A percentile compares a stretch with the other conserved stretches of the same genome.
Conservation (phyloP, 2,113 vertebrate genomes). For the Chitala chitala region DNA sequence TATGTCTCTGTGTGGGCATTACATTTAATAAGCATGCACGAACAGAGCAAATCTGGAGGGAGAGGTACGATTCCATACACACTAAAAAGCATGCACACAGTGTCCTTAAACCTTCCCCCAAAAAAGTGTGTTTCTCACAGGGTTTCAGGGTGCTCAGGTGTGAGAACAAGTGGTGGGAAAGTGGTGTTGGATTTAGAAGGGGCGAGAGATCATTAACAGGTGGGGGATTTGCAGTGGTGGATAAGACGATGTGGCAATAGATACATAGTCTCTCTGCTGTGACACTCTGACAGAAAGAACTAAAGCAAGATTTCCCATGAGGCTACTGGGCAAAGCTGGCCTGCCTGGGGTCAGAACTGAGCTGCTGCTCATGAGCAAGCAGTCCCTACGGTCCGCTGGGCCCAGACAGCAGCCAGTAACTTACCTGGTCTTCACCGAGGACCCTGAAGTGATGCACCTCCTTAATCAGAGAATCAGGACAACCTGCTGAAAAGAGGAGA, state of each 20-base stretch:
- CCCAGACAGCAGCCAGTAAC: constrained; percentile 35
- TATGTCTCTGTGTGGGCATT: constrained; percentile 1
- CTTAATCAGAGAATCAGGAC: constrained; percentile 77
- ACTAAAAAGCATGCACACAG: neutral
- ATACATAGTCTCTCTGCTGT: constrained; percentile 56
- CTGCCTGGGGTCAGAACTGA: constrained; percentile 27
- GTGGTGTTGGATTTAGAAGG: neutral
- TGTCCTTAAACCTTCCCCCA: neutral
- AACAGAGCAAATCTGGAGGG: neutral
- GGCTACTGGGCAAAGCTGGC: constrained; percentile 36
- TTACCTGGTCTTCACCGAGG: constrained; percentile 84
- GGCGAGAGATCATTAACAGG: constrained; percentile 32
- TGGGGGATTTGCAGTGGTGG: constrained; percentile 23
- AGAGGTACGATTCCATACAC: neutral
- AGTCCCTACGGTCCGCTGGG: constrained; percentile 40
- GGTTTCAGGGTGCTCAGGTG: neutral
- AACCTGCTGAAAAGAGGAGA: constrained; percentile 71
- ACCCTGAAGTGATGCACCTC: constrained; percentile 88
- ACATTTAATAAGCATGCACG: neutral
- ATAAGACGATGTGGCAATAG: constrained; percentile 67
- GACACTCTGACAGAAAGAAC: constrained; percentile 50
- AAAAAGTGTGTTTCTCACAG: constrained; percentile 1
- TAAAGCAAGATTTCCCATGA: constrained; percentile 21
- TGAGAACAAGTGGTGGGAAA: neutral
- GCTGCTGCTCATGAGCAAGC: constrained; percentile 53